Conservation (phyloP, 2,797 vertebrate species). For the Anomalospiza imberbis region DNA sequence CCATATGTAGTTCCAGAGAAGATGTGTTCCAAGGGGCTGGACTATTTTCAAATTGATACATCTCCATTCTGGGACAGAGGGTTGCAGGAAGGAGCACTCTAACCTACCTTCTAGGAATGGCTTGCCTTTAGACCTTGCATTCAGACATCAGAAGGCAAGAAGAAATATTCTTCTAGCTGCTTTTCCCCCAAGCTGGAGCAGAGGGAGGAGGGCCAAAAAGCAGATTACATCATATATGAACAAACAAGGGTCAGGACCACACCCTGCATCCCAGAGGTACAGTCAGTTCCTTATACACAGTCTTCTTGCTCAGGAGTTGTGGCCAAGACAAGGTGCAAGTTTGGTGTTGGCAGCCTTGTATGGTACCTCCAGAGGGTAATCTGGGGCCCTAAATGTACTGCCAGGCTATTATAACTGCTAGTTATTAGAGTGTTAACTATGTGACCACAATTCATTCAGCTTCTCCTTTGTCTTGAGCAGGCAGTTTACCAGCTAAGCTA, state of each 20-base stretch:
- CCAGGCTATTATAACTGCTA: background rate
- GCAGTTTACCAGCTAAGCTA: background rate
- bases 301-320: background rate
- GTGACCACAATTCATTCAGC: background rate
- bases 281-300: background rate
- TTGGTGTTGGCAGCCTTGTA: background rate
- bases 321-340: background rate
- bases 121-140: background rate
- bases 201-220: background rate
- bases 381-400: accelerated
- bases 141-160: background rate
- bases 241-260: background rate
- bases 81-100: background rate
- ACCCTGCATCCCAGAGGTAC: background rate
- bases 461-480: background rate
- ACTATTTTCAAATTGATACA: background rate
- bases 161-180: background rate
- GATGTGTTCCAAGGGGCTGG: background rate
- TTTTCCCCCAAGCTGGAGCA: background rate
- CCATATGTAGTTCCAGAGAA: background rate
- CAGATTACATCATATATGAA: background rate
- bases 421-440: background rate
- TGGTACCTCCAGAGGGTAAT: background rate
- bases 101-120: background rate
- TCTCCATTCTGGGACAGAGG: background rate